Evolutionary conservation across 1,140 invertebrate species (phyloP).

Genomic region (Uloborus diversus): DNA sequence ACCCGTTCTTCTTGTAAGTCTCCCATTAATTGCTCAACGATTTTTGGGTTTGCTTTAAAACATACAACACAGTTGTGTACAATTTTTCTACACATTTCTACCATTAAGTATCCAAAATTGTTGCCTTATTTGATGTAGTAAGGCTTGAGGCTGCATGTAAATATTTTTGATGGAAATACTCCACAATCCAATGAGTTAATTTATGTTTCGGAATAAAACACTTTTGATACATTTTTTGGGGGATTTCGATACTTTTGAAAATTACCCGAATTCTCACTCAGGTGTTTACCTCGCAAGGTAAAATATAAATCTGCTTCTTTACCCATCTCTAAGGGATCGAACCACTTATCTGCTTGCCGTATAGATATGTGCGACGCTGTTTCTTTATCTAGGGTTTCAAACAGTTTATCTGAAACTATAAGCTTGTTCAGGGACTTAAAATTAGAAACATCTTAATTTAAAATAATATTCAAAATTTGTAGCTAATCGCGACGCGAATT

Average conservation of each 20-base stretch:
- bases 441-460: too few species aligned
- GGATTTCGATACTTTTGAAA: neutral
- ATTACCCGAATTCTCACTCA: neutral
- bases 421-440: too few species aligned
- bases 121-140: conserved; percentile 6
- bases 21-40: neutral
- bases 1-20: neutral
- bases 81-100: neutral
- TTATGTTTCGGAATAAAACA: neutral
- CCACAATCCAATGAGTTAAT: conserved; percentile 1
- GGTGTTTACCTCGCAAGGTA: too few species aligned
- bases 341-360: too few species aligned
- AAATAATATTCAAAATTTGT: too few species aligned
- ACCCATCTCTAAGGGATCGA: too few species aligned
- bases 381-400: too few species aligned
- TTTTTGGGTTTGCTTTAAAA: neutral
- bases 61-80: neutral
- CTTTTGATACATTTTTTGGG: too few species aligned
- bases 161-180: neutral
- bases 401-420: too few species aligned
- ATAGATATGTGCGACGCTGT: too few species aligned
- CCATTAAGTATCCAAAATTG: conserved; percentile 10
- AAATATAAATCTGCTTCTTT: too few species aligned
- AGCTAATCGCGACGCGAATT: too few species aligned
- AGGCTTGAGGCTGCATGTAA: conserved; percentile 1